Conservation (phyloP, 2,113 vertebrate species). For the Setophaga coronata region DNA sequence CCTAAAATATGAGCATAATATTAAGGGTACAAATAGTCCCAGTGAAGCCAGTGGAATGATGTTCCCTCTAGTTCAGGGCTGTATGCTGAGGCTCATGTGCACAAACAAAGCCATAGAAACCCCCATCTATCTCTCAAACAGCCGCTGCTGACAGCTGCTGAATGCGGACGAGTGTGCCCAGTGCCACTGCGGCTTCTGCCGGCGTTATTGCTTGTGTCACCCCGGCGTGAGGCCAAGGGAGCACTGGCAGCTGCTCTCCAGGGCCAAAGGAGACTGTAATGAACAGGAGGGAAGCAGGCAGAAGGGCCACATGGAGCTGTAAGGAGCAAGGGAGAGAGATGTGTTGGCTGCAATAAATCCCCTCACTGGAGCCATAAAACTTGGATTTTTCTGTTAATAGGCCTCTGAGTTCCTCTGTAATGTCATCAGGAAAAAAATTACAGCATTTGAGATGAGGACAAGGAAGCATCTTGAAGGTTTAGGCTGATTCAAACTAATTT, state of each 20-base stretch:
- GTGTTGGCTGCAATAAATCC: constrained; percentile 30
- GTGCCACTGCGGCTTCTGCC: constrained; percentile 17
- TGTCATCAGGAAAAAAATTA: constrained; percentile 21
- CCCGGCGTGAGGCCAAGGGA: constrained; percentile 35
- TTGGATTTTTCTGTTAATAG: constrained; percentile 51
- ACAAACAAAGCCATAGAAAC: constrained; percentile 10
- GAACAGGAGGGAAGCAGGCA: constrained; percentile 43
- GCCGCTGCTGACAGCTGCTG: constrained; percentile 48
- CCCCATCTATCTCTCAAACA: constrained; percentile 37
- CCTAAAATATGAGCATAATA: neutral
- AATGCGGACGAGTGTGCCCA: neutral
- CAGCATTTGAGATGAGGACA: neutral
- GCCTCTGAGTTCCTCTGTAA: constrained; percentile 38
- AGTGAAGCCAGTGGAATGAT: constrained; percentile 21
- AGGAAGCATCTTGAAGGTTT: neutral
- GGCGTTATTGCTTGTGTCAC: constrained; percentile 18
- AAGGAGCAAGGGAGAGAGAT: constrained; percentile 21
- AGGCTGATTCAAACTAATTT: neutral
- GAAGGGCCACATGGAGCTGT: constrained; percentile 23
- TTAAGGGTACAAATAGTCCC: neutral
- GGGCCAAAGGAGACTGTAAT: constrained; percentile 50
- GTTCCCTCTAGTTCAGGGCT: neutral
- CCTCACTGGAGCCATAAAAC: constrained; percentile 30
- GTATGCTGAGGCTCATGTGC: constrained; percentile 1
- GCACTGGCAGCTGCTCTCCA: constrained; percentile 47